Percentiles rank a stretch among this genome's conserved stretches.
Conservation (phyloP, 2,888 invertebrate species). For the Microdon myrmicae region DNA sequence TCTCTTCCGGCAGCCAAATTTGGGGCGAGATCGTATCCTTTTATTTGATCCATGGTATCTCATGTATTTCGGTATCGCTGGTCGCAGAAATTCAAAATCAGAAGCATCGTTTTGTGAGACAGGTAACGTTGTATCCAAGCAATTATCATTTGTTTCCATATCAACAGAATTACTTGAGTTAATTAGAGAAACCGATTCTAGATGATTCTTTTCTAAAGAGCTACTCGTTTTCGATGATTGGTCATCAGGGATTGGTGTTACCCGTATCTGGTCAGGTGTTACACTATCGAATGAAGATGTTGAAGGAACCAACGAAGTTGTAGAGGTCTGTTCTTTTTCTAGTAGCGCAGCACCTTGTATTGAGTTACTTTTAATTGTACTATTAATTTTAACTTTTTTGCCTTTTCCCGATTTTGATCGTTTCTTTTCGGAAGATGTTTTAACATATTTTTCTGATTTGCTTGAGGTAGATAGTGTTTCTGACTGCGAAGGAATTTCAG, state of each 20-base stretch:
- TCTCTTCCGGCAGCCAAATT: constrained; percentile 64
- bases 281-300: constrained; percentile 16
- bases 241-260: constrained; percentile 4
- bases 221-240: constrained; percentile 26
- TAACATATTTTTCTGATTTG: constrained; percentile 18
- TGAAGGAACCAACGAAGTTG: constrained; percentile 4
- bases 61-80: constrained; percentile 54
- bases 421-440: constrained; percentile 7
- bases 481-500: constrained; percentile 15
- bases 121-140: constrained; percentile 22
- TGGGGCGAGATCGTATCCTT: constrained; percentile 64
- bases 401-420: constrained; percentile 20
- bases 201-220: constrained; percentile 30
- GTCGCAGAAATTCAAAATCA: constrained; percentile 61
- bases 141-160: constrained; percentile 21
- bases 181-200: constrained; percentile 13
- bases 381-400: constrained; percentile 7
- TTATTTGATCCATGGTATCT: constrained; percentile 56
- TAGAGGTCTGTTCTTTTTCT: constrained; percentile 1
- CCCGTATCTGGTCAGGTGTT: constrained; percentile 41
- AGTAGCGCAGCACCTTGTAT: no score
- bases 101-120: constrained; percentile 53
- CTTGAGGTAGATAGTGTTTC: constrained; percentile 30
- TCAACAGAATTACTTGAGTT: constrained; percentile 8
- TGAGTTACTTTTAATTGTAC: constrained; percentile 19